Evolutionary conservation across 2,888 invertebrate species (phyloP).

Genomic region (Cenopis cana): DNA sequence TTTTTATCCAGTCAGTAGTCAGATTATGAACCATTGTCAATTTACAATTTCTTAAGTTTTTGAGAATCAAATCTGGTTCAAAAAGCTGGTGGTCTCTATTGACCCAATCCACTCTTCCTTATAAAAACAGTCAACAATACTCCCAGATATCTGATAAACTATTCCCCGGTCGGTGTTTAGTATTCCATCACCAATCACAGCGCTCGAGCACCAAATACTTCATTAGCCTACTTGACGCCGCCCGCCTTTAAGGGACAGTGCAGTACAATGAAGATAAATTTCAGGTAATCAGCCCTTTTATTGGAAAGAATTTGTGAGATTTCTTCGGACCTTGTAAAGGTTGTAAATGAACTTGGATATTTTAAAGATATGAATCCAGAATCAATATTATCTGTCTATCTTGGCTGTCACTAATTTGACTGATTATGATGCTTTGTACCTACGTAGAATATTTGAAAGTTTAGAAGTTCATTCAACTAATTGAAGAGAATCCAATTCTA

Average conservation of each 20-base stretch:
- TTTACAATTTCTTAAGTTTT: too few species aligned
- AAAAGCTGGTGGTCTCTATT: too few species aligned
- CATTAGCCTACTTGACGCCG: conserved; percentile 65
- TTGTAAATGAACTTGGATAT: neutral
- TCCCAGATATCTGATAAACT: conserved; percentile 44
- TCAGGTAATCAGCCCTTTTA: conserved; percentile 34
- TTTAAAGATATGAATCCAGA: neutral
- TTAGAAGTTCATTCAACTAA: too few species aligned
- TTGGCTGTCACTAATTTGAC: too few species aligned
- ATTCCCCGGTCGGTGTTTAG: conserved; percentile 59
- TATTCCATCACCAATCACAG: conserved; percentile 67
- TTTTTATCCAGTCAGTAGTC: too few species aligned
- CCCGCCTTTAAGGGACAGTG: conserved; percentile 45
- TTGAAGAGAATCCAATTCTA: too few species aligned
- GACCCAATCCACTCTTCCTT: neutral
- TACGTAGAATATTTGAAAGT: too few species aligned
- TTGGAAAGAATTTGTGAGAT: conserved; percentile 17
- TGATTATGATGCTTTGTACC: too few species aligned
- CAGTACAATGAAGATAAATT: conserved; percentile 35
- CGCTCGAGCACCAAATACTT: conserved; percentile 60
- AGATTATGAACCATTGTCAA: too few species aligned
- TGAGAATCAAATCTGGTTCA: neutral
- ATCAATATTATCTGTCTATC: too few species aligned
- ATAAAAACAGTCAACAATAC: conserved; percentile 1
- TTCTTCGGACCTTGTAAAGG: neutral